Evolutionary conservation across 2,888 invertebrate species (phyloP), one percentile per base, ranked within the genome.

Genomic region (Neoaliturus tenellus): DNA sequence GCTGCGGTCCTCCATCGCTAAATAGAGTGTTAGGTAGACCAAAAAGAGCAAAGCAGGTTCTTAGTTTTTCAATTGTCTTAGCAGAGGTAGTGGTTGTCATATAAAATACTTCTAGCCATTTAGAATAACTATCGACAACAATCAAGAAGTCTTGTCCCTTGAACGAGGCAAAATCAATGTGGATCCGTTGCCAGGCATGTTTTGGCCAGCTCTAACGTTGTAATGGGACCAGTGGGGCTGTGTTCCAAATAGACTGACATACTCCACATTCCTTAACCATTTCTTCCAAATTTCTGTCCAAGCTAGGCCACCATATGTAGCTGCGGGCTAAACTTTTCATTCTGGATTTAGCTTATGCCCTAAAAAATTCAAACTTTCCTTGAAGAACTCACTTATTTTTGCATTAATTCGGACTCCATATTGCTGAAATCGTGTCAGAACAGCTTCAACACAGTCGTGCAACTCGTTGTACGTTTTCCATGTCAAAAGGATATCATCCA

Each of bases 1-100:
- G 39, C 39, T 39, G 39, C 12, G 73, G 39, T 3, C 86, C 88
- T 80, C 39, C 39, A 12, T 39, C 39, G 87, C 86, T 84, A 14
- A 87, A 5, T 8, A 39, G 39, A 8, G 39, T 39, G 6, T 5
- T 39, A 39, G 39, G 39, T 39, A 39, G 12, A 12, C 39, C 39
- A 12, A 39, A 12, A 5, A 39, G 39, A 12, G 6, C 39, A 12
- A 39, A 12, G 6, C 5, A 12, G 6, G 12, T 8, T 8, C 5
- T 39, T 8, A 39, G 39, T 39, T 39, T 39, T 23, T 81, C 51
- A 55, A 86, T 86, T 25, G 84, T 87, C 41, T 69, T 80, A 62
- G 73, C 39, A 33, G 85, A 71, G 6, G 86, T 86, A 35, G 85
- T 84, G 17, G 75, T 71, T 20, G 55, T 73, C 84, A 86, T 86